Conservation (phyloP, 2,797 vertebrate genomes). For the Diplodus puntazzo region DNA sequence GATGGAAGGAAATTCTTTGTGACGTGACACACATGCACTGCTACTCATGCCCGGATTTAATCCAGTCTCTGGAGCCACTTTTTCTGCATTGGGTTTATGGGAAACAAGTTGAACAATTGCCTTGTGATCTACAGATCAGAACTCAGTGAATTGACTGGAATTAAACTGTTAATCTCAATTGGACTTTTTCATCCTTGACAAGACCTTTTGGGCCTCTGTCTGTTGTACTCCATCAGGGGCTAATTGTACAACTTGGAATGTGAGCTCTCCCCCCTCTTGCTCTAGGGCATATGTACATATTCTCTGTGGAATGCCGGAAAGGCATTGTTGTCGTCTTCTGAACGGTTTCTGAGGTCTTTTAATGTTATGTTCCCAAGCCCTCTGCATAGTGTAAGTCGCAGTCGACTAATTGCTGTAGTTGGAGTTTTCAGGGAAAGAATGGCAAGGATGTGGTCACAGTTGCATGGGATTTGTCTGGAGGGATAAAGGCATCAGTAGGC, state of each 20-base stretch:
- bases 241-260: constrained; percentile 68
- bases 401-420: constrained; percentile 71
- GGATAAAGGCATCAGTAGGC: constrained; percentile 62
- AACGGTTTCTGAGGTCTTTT: constrained; percentile 70
- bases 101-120: constrained; percentile 61
- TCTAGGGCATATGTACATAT: constrained; percentile 68
- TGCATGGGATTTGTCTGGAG: constrained; percentile 59
- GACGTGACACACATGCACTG: constrained; percentile 61
- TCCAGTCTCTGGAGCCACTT: constrained; percentile 40
- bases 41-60: constrained; percentile 55
- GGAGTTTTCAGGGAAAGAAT: constrained; percentile 64
- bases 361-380: constrained; percentile 76
- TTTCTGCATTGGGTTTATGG: constrained; percentile 42
- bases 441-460: constrained; percentile 65
- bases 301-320: constrained; percentile 71
- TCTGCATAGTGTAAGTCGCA: constrained; percentile 62
- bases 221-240: constrained; percentile 51
- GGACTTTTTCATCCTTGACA: constrained; percentile 55
- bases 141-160: constrained; percentile 50
- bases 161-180: constrained; percentile 68
- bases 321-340: constrained; percentile 69
- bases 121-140: constrained; percentile 43
- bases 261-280: constrained; percentile 44
- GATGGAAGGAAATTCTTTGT: constrained; percentile 61
- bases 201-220: constrained; percentile 61